phyloP scores from a whole-genome alignment of 2,113 vertebrate genomes.

The Rallus limicola region DNA sequence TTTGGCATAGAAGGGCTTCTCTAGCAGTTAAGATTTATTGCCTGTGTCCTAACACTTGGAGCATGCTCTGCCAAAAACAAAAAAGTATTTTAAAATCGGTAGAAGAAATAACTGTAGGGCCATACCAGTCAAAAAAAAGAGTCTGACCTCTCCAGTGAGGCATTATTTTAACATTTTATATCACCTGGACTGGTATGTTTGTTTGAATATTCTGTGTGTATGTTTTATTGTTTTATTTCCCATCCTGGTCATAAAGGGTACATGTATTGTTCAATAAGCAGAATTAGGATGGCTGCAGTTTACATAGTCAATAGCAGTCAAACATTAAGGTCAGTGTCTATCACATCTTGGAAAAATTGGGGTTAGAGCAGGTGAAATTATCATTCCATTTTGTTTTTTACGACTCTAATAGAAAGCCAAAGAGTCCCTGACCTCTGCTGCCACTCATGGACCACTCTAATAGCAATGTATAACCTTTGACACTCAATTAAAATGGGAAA shows the following conservation, averaged over 20 bases:
- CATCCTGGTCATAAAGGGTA: constrained; percentile 55
- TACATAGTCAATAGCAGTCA: constrained; percentile 78
- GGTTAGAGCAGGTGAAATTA: constrained; percentile 82
- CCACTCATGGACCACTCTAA: constrained; percentile 74
- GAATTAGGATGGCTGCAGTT: constrained; percentile 70
- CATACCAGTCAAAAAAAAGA: constrained; percentile 39
- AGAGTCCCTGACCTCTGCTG: constrained; percentile 73
- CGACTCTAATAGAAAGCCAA: constrained; percentile 73
- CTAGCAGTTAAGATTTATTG: constrained; percentile 59
- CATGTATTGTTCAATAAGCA: constrained; percentile 77
- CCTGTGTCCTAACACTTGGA: constrained; percentile 11
- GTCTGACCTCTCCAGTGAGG: constrained; percentile 42
- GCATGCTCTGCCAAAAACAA: constrained; percentile 28
- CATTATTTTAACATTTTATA: constrained; percentile 71
- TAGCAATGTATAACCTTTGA: constrained; percentile 73
- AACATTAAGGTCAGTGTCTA: constrained; percentile 78
- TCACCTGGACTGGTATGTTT: constrained; percentile 51
- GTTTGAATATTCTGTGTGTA: constrained; percentile 46
- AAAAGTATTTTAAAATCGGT: constrained; percentile 48
- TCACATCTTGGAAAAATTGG: constrained; percentile 77
- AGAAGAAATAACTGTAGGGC: constrained; percentile 26
- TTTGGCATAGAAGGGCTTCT: background rate
- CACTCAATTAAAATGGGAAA: constrained; percentile 80
- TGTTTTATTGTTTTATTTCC: constrained; percentile 69
- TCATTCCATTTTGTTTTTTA: constrained; percentile 77